These are phyloP conservation scores for Lates calcarifer DNA, from an alignment of 2,113 vertebrate species.

Conservation along the genomic window DNA sequence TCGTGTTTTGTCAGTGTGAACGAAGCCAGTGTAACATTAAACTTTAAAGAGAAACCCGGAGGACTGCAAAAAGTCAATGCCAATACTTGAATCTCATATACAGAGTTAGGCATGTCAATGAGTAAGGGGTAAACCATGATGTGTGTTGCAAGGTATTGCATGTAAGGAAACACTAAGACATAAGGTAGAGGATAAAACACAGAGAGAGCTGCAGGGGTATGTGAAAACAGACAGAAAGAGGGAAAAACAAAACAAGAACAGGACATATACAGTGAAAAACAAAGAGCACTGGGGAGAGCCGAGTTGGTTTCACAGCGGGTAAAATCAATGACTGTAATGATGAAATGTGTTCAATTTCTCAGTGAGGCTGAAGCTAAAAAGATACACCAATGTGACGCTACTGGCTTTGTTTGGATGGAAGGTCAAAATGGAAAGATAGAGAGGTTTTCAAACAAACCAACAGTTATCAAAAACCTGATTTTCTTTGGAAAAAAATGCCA, in stretches of 20 bases:
- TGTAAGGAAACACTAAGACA: no score
- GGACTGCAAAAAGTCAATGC: not conserved
- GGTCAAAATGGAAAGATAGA: not conserved
- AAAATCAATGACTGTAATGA: constrained; percentile 56
- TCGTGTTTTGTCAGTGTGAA: not conserved
- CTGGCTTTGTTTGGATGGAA: not conserved
- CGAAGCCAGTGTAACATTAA: not conserved
- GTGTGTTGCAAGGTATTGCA: no score
- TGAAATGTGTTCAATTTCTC: constrained; percentile 45
- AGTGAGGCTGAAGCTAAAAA: constrained; percentile 12
- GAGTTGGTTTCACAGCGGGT: constrained; percentile 27
- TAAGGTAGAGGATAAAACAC: no score
- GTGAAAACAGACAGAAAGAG: constrained; percentile 19
- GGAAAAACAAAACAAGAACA: constrained; percentile 17
- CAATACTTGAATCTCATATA: not conserved
- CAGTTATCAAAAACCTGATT: not conserved
- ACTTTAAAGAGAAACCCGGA: not conserved
- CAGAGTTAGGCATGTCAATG: no score
- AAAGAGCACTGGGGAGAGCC: not conserved
- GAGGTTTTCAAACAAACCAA: constrained; percentile 7
- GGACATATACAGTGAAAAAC: constrained; percentile 18
- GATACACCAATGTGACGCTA: constrained; percentile 17
- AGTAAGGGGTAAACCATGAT: no score
- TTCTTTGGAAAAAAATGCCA: not conserved
- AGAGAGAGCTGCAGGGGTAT: no score